phyloP scores from a whole-genome alignment of 2,888 invertebrate genomes.

The Agrochola lychnidis region DNA sequence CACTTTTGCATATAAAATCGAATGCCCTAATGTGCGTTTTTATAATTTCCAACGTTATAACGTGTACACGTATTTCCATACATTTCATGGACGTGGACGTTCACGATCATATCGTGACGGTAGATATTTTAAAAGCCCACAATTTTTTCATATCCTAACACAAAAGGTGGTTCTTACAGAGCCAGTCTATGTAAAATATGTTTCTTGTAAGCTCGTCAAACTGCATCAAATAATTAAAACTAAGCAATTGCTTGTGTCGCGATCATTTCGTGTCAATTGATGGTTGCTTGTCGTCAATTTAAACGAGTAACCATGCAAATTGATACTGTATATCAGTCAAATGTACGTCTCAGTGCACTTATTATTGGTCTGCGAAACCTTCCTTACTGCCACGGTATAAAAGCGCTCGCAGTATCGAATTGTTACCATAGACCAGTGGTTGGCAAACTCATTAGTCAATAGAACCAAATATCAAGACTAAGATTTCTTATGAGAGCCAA shows the following conservation, averaged over 20 bases:
- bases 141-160: background rate
- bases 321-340: background rate
- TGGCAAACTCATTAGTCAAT: too few species aligned
- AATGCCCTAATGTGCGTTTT: background rate
- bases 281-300: constrained; percentile 29
- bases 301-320: constrained; percentile 1
- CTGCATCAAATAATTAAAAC: constrained; percentile 15
- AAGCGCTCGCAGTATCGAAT: background rate
- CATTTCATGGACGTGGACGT: background rate
- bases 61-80: background rate
- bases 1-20: background rate
- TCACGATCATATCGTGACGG: background rate
- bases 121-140: background rate
- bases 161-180: background rate
- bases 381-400: background rate
- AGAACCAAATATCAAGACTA: too few species aligned
- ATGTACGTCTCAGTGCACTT: too few species aligned
- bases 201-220: background rate
- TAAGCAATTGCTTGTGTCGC: constrained; percentile 3
- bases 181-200: background rate
- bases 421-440: background rate
- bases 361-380: too few species aligned
- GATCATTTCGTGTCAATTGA: constrained; percentile 17
- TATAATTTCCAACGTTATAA: background rate
- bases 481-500: too few species aligned